Percentiles rank a stretch among this genome's conserved stretches.
Evolutionary conservation across 2,888 invertebrate species (phyloP).

Genomic region (Cybosia mesomella): DNA sequence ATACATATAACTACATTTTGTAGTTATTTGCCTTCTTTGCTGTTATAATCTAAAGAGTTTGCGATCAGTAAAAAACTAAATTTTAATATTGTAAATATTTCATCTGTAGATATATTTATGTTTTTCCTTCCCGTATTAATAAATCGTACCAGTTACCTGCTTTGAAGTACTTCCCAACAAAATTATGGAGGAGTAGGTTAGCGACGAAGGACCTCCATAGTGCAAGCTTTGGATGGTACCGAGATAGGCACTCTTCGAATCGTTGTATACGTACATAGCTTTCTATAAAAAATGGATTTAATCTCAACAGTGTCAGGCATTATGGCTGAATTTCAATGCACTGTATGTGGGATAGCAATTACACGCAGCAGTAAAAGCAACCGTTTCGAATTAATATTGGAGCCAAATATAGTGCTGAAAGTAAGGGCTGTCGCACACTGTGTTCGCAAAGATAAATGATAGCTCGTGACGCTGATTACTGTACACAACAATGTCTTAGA

Average conservation of each 20-base stretch:
- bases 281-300: background rate
- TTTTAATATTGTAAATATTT: too few relatives aligned
- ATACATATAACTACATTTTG: background rate
- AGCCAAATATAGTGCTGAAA: conserved; percentile 39
- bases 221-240: background rate
- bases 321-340: background rate
- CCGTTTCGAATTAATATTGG: conserved; percentile 38
- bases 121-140: too few relatives aligned
- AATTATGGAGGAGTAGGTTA: background rate
- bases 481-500: conserved; percentile 22
- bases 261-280: background rate
- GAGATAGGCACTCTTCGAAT: background rate
- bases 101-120: too few relatives aligned
- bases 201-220: background rate
- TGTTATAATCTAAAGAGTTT: too few relatives aligned
- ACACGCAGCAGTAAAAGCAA: conserved; percentile 19
- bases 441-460: conserved; percentile 34
- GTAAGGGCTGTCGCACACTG: conserved; percentile 33
- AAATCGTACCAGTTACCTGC: too few relatives aligned
- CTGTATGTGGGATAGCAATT: conserved; percentile 41
- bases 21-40: too few relatives aligned
- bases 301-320: background rate
- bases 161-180: too few relatives aligned
- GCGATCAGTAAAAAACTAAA: too few relatives aligned
- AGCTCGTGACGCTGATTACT: conserved; percentile 37